These are phyloP conservation scores for Synaphobranchus kaupii DNA, from an alignment of 2,797 vertebrate genomes.

Conservation along the genomic window DNA sequence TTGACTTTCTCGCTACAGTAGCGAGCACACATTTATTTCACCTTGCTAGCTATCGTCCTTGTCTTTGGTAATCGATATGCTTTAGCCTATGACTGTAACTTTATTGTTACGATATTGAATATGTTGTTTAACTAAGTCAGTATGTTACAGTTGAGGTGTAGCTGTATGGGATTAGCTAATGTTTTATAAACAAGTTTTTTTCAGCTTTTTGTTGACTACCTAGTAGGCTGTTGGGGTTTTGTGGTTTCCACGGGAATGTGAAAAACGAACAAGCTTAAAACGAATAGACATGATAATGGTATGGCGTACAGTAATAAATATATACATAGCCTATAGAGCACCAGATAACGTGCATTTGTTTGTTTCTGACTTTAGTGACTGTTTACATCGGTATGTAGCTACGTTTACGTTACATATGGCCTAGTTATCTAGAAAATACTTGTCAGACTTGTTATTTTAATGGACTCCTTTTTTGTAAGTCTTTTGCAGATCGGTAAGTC, in stretches of 20 bases:
- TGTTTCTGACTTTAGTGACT: not conserved
- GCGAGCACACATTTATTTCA: not conserved
- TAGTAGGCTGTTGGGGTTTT: not conserved
- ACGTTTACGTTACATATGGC: not conserved
- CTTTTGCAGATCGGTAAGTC: not conserved
- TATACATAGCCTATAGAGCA: not conserved
- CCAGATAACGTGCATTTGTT: not conserved
- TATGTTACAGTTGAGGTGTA: not conserved
- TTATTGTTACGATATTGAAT: not conserved
- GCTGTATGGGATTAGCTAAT: not conserved
- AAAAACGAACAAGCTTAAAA: not conserved
- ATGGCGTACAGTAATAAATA: not conserved
- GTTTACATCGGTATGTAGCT: not conserved
- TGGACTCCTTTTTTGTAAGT: not conserved
- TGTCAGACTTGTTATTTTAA: not conserved
- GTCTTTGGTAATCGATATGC: not conserved
- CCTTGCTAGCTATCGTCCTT: not conserved
- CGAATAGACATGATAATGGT: not conserved
- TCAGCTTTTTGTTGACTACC: not conserved
- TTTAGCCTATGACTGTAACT: not conserved
- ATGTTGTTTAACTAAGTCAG: not conserved
- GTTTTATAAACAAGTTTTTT: not conserved
- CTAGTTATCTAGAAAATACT: conserved; percentile 23
- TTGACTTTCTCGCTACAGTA: not conserved
- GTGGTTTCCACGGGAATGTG: not conserved